phyloP scores from a whole-genome alignment of 2,888 invertebrate species.

The Mystacides longicornis region DNA sequence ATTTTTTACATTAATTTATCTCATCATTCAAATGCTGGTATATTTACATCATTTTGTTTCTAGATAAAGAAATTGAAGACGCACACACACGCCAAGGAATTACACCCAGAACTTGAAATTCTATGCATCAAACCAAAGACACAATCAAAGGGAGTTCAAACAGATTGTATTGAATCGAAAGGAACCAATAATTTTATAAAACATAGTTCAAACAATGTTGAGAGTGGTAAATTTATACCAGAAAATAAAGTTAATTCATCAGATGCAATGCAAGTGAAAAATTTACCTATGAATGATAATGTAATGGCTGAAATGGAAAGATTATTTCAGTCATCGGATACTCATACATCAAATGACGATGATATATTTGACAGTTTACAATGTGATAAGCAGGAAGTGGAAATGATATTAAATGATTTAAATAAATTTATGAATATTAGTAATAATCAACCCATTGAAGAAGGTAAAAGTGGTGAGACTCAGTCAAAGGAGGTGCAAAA shows the following conservation, averaged over 20 bases:
- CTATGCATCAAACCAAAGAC: slow-evolving; percentile 13
- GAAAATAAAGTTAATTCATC: not conserved
- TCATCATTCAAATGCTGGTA: not conserved
- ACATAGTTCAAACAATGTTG: not conserved
- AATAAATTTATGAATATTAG: slow-evolving; percentile 10
- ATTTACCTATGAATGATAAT: slow-evolving; percentile 32
- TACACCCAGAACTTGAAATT: slow-evolving; percentile 16
- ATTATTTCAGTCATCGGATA: slow-evolving; percentile 39
- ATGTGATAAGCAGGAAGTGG: slow-evolving; percentile 16
- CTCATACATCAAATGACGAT: slow-evolving; percentile 36
- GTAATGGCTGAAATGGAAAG: slow-evolving; percentile 41
- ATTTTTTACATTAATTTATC: not conserved
- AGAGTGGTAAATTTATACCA: not conserved
- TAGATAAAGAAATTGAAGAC: slow-evolving; percentile 20
- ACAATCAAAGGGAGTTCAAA: slow-evolving; percentile 17
- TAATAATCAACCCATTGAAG: not conserved
- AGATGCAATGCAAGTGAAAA: too few relatives aligned
- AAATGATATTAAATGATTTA: slow-evolving; percentile 21
- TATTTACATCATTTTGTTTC: not conserved
- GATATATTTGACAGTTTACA: slow-evolving; percentile 40
- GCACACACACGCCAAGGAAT: slow-evolving; percentile 10
- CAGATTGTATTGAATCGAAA: slow-evolving; percentile 5
- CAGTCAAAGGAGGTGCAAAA: too few relatives aligned
- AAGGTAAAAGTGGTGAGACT: too few relatives aligned
- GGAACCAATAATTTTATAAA: not conserved